Evolutionary conservation across 2,888 invertebrate genomes (phyloP).

Genomic region (Sinodicranocentrus sp.): DNA sequence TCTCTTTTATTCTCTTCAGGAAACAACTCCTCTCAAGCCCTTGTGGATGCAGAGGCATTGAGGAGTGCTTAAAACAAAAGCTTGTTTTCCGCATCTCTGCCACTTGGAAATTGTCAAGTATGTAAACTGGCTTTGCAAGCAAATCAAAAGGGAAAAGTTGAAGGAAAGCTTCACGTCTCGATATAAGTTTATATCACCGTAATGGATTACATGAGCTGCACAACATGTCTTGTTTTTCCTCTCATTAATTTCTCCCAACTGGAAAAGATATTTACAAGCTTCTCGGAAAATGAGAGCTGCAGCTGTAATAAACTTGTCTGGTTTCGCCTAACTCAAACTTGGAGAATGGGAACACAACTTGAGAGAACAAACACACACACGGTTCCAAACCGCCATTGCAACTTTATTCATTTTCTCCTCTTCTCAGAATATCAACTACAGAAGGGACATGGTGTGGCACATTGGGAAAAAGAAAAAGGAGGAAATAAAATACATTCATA

Average conservation of each 20-base stretch:
- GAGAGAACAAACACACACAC: background rate
- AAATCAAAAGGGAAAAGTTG: too few species aligned
- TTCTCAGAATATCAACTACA: background rate
- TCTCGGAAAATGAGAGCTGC: background rate
- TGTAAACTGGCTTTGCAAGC: too few species aligned
- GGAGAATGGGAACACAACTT: background rate
- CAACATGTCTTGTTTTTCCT: too few species aligned
- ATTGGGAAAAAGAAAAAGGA: background rate
- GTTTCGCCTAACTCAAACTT: background rate
- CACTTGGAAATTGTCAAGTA: conserved; percentile 9
- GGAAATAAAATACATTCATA: background rate
- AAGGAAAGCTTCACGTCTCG: too few species aligned
- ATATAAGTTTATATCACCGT: too few species aligned
- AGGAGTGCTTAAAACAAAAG: conserved; percentile 7
- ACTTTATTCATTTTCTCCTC: background rate
- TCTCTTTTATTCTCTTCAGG: too few species aligned
- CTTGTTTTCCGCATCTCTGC: conserved; percentile 14
- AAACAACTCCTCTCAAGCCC: too few species aligned
- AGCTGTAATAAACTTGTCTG: background rate
- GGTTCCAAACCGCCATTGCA: background rate
- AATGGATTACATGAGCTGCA: too few species aligned
- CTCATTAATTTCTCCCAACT: too few species aligned
- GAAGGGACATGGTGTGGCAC: background rate
- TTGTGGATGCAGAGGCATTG: background rate
- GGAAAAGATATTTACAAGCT: too few species aligned